Percentiles rank a stretch among this genome's conserved stretches.
Evolutionary conservation across 2,797 vertebrate genomes (phyloP).

Genomic region (Bovichtus variegatus): DNA sequence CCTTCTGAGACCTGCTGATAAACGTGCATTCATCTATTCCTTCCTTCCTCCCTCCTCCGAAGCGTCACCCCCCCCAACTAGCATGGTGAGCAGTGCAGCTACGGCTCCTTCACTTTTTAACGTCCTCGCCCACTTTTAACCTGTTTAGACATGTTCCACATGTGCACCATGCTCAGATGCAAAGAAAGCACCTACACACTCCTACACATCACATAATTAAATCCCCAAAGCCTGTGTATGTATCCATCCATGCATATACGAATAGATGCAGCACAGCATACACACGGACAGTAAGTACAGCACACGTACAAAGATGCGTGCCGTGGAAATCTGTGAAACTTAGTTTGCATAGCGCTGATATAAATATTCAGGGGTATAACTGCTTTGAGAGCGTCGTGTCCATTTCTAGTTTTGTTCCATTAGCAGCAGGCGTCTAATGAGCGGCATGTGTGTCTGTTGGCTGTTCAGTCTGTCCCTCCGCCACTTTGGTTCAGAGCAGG

Average conservation of each 20-base stretch:
- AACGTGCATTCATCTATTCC: constrained; percentile 47
- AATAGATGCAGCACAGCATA: neutral
- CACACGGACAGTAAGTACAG: neutral
- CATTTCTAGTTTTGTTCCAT: neutral
- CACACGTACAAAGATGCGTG: neutral
- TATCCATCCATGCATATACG: constrained; percentile 5
- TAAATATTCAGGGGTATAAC: neutral
- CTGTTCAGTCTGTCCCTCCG: neutral
- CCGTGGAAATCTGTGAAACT: neutral
- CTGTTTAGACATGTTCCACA: constrained; percentile 12
- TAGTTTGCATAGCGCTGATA: neutral
- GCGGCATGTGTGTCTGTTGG: neutral
- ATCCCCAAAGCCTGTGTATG: constrained; percentile 22
- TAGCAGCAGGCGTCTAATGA: neutral
- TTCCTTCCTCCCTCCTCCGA: neutral
- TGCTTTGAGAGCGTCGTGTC: constrained; percentile 13
- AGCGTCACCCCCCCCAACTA: neutral
- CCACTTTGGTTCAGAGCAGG: neutral
- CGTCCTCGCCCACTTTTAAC: neutral
- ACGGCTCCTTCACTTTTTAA: constrained; percentile 17
- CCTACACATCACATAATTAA: constrained; percentile 10
- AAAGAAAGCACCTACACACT: constrained; percentile 39
- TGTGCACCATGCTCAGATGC: neutral
- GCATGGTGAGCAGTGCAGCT: neutral
- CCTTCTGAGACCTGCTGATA: constrained; percentile 46